A percentile compares a stretch with the other conserved stretches of the same genome.
Evolutionary conservation across 2,888 invertebrate genomes (phyloP).

Genomic region (Eupsilia transversa): DNA sequence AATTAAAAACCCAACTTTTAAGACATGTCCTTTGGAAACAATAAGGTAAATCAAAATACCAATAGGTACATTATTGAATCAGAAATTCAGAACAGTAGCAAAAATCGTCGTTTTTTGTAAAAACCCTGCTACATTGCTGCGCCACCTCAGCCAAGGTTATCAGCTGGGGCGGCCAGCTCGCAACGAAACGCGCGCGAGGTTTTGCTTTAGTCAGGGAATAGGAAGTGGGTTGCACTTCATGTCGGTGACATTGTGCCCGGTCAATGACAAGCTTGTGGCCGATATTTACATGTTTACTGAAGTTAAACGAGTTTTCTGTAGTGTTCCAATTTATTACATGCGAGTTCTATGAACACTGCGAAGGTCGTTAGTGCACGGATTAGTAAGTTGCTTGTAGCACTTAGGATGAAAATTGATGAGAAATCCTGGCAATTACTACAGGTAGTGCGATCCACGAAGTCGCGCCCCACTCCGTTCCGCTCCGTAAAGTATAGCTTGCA

Average conservation of each 20-base stretch:
- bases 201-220: not conserved
- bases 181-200: not conserved
- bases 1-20: not conserved
- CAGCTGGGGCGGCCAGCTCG: not conserved
- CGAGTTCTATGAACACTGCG: constrained; percentile 14
- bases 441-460: too few species aligned
- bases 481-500: too few species aligned
- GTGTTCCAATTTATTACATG: constrained; percentile 16
- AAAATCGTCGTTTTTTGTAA: not conserved
- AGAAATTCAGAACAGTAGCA: not conserved
- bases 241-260: not conserved
- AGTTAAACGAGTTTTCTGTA: constrained; percentile 4
- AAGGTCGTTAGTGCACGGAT: not conserved
- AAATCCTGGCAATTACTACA: not conserved
- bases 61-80: not conserved
- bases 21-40: not conserved
- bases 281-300: constrained; percentile 29
- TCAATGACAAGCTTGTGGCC: constrained; percentile 1
- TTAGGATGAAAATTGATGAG: not conserved
- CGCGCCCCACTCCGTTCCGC: too few species aligned
- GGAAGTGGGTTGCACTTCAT: constrained; percentile 9
- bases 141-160: not conserved
- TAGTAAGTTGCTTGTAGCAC: not conserved
- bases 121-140: constrained; percentile 11
- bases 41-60: not conserved